Evolutionary conservation across 1,140 invertebrate genomes (phyloP), one percentile per base, ranked within the genome.

Genomic region (Ceratina calcarata): DNA sequence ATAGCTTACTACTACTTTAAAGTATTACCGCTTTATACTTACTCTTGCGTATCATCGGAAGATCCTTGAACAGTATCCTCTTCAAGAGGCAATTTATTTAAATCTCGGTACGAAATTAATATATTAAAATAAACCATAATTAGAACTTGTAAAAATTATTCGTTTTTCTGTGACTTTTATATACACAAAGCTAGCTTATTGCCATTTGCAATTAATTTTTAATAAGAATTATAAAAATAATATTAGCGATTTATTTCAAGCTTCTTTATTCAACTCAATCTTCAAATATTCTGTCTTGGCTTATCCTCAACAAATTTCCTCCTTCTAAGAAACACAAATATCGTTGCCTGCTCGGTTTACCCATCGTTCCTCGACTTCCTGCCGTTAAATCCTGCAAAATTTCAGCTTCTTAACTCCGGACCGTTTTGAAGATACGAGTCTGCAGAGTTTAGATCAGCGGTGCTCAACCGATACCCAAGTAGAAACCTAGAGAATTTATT

Each of bases 251-350:
- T 32, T 32, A 32, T 32, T 32, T 55, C 16, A 57, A 20, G n/a
- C 18, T 24, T 12, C 18, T 32, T 69, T 70, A 70, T 58, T 18
- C 55, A 37, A 37, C 53, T 58, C 27, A 58, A 13, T 13, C n/a
- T 6, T 22, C 8, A 12, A 32, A 22, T 13, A 12, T 70, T 70
- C 27, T 70, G 55, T 32, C n/a, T 45, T 15, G 68, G 22, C 68
- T 58, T 57, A 27, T 3, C 53, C 27, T 6, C 18, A 27, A 70
- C 55, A 70, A 70, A 70, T 70, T 70, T 37, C 24, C 20, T 32
- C n/a, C 18, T 3, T 4, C 15, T 20, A 32, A 70, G 32, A 58
- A 57, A 37, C 53, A 57, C 27, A 57, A 70, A 70, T 49, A 24
- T 16, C n/a, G 12, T 32, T 20, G 3, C 15, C 61, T 32, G 24